Evolutionary conservation across 2,797 vertebrate genomes (phyloP).

Genomic region (Sphaeramia orbicularis): DNA sequence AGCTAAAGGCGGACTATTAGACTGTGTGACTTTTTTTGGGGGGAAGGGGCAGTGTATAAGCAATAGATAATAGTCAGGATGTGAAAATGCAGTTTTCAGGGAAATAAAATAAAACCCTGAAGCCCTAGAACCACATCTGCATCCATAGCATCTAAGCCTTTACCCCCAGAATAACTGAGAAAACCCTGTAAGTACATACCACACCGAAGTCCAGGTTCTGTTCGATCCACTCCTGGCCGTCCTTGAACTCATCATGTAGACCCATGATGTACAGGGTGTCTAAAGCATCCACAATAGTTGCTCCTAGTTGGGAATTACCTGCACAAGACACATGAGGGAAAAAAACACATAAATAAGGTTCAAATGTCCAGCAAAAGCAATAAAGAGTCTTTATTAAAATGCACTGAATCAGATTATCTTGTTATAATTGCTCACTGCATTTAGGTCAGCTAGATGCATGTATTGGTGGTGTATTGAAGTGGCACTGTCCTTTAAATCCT

Average conservation of each 20-base stretch:
- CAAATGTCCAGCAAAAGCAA: constrained; percentile 1
- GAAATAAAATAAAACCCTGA: too few relatives aligned
- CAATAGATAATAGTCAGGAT: too few relatives aligned
- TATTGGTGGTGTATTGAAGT: constrained; percentile 1
- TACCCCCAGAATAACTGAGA: too few relatives aligned
- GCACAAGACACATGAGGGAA: constrained; percentile 36
- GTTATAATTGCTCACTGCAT: background rate
- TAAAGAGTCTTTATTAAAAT: background rate
- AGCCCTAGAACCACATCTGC: too few relatives aligned
- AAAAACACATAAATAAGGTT: constrained; percentile 18
- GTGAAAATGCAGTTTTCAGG: too few relatives aligned
- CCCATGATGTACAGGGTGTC: constrained; percentile 99
- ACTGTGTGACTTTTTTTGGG: too few relatives aligned
- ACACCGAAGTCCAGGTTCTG: constrained; percentile 97
- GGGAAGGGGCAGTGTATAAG: too few relatives aligned
- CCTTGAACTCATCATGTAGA: constrained; percentile 95
- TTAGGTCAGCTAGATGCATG: background rate
- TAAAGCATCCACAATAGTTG: constrained; percentile 96
- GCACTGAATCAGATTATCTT: constrained; percentile 10
- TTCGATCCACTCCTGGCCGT: constrained; percentile 96
- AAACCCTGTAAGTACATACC: constrained; percentile 77
- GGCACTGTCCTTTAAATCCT: constrained; percentile 44
- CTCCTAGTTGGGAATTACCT: constrained; percentile 97
- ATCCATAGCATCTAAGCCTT: too few relatives aligned
- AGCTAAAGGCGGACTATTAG: too few relatives aligned